Percentiles rank a stretch among this genome's conserved stretches.
Conservation (phyloP, 2,888 invertebrate species). For the Acrobasis consociella region DNA sequence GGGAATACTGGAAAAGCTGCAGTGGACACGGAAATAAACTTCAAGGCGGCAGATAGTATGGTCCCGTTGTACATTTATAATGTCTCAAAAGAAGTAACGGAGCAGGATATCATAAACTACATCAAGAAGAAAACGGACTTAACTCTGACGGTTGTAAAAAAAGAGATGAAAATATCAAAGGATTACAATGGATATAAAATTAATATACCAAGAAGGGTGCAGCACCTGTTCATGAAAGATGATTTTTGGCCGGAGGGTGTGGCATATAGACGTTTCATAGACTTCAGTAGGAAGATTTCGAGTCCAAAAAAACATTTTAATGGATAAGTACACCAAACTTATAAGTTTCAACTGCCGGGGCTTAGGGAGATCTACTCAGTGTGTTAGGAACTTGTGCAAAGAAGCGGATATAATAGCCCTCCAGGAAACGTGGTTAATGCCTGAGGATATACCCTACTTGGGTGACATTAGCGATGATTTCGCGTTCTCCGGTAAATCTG, state of each 20-base stretch:
- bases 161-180: conserved; percentile 1
- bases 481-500: too few relatives aligned
- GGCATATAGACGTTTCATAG: conserved; percentile 8
- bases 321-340: too few relatives aligned
- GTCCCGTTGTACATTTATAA: not conserved
- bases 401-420: too few relatives aligned
- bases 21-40: not conserved
- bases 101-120: not conserved
- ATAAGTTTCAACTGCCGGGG: too few relatives aligned
- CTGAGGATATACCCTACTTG: too few relatives aligned
- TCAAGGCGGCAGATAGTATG: not conserved
- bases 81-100: not conserved
- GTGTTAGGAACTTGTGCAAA: too few relatives aligned
- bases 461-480: too few relatives aligned
- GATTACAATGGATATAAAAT: conserved; percentile 18
- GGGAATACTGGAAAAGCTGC: conserved; percentile 2
- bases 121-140: conserved; percentile 5
- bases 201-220: conserved; percentile 10
- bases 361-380: too few relatives aligned
- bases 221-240: conserved; percentile 15
- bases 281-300: conserved; percentile 1
- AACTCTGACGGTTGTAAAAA: not conserved
- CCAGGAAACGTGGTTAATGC: too few relatives aligned
- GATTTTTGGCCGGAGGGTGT: conserved; percentile 25
- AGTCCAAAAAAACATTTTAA: too few relatives aligned